phyloP scores from a whole-genome alignment of 2,888 invertebrate genomes.

The Phyllotreta cruciferae region DNA sequence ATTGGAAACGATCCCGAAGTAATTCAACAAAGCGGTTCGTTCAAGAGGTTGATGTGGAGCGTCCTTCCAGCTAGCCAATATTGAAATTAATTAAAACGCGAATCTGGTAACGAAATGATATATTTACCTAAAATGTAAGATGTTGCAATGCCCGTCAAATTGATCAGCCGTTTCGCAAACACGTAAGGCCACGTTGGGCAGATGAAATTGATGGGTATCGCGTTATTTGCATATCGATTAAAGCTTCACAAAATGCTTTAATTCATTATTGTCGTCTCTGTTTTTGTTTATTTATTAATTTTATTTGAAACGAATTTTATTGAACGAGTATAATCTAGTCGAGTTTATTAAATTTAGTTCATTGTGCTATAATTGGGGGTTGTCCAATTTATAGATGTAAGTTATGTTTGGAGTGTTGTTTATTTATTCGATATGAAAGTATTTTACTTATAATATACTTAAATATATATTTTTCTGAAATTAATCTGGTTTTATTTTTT shows the following conservation, averaged over 20 bases:
- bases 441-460: slow-evolving; percentile 10
- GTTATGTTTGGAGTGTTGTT: slow-evolving; percentile 16
- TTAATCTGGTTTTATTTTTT: neutral
- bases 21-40: slow-evolving; percentile 91
- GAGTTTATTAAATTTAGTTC: slow-evolving; percentile 33
- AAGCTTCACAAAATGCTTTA: slow-evolving; percentile 26
- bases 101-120: slow-evolving; percentile 38
- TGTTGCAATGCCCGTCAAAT: slow-evolving; percentile 46
- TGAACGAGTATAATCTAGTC: slow-evolving; percentile 59
- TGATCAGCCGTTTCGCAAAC: slow-evolving; percentile 48
- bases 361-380: slow-evolving; percentile 18
- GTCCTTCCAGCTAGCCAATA: slow-evolving; percentile 78
- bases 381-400: slow-evolving; percentile 10
- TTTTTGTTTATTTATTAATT: slow-evolving; percentile 41
- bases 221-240: slow-evolving; percentile 29
- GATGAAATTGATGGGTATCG: slow-evolving; percentile 53
- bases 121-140: slow-evolving; percentile 30
- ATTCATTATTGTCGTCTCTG: slow-evolving; percentile 42
- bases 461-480: slow-evolving; percentile 19
- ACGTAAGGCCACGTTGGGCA: slow-evolving; percentile 54
- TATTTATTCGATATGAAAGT: slow-evolving; percentile 6
- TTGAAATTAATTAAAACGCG: slow-evolving; percentile 47
- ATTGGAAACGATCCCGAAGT: slow-evolving; percentile 75
- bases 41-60: slow-evolving; percentile 91
- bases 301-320: slow-evolving; percentile 42